Evolutionary conservation across 2,113 vertebrate genomes (phyloP), one percentile per base, ranked within the genome.

Genomic region (Sprattus sprattus): DNA sequence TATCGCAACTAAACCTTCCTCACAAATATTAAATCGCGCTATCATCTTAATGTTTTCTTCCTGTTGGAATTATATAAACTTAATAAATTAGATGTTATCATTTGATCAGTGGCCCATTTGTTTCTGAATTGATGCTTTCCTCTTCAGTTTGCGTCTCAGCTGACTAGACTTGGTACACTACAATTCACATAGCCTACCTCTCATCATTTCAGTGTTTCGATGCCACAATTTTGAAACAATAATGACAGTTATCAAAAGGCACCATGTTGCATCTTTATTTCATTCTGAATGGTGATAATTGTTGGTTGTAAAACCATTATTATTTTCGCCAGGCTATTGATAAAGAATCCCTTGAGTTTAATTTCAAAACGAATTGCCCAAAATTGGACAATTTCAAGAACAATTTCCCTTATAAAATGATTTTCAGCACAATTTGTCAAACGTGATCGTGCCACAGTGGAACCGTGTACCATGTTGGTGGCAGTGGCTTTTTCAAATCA

Each of bases 241-340:
- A 94, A 94, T 93, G 91, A 95, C 93, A 95, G 93, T 93, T 94
- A 93, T 94, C 93, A 94, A 93, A 94, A 94, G 91, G 91, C 93
- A 93, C 92, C 92, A 93, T 92, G 94, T 92, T 94, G 94, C 95
- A 95, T 94, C 90, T 92, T 92, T 95, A 90, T 91, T 94, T 92
- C 92, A 93, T 94, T 93, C 94, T 94, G 93, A 93, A 94, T 94
- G 93, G 94, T 95, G 93, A 95, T 95, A 95, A 95, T 95, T 96
- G 94, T 95, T 93, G 94, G 94, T 94, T 94, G 94, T 95, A 94
- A 94, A 92, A 87, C 92, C 93, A 94, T 95, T 95, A 95, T 96
- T 94, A 94, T 95, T 94, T 93, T 94, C 92, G 92, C 92, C 93
- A 92, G 92, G 92, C 92, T 93, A 92, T 93, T 95, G 93, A 94